These are phyloP conservation scores for Notechis scutatus DNA, from an alignment of 2,113 vertebrate species.

Conservation along the genomic window DNA sequence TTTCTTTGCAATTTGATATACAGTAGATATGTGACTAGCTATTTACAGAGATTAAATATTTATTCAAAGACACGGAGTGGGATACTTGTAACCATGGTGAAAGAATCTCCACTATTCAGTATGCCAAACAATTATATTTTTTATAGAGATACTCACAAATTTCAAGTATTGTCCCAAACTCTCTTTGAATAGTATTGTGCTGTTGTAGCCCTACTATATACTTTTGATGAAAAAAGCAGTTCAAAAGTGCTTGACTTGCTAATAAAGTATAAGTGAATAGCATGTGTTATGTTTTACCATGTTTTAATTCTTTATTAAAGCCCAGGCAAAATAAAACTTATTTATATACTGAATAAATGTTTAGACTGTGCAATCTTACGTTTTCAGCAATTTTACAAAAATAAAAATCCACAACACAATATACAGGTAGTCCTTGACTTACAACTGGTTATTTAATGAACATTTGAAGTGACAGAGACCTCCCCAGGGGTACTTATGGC, in stretches of 20 bases:
- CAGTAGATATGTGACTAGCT: too few relatives aligned
- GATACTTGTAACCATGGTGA: neutral
- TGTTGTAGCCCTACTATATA: neutral
- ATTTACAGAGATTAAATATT: neutral
- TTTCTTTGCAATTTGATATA: rapidly evolving
- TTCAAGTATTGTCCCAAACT: neutral
- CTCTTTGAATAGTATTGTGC: neutral
- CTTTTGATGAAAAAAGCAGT: neutral
- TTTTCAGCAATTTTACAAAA: neutral
- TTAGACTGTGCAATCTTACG: neutral
- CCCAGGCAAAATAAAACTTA: neutral
- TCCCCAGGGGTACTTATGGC: neutral
- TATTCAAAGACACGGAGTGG: neutral
- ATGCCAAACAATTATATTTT: neutral
- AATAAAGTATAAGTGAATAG: rapidly evolving
- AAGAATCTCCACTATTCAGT: neutral
- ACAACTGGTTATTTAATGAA: neutral
- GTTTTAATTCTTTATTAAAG: neutral
- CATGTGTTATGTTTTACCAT: neutral
- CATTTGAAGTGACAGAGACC: neutral
- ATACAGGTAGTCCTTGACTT: neutral
- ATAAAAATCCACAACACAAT: neutral
- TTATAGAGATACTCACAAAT: neutral
- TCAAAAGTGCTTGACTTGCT: neutral
- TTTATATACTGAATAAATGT: neutral